Percentiles rank a stretch among this genome's conserved stretches.
Evolutionary conservation across 2,797 vertebrate genomes (phyloP).

Genomic region (Pantherophis vulpinus): DNA sequence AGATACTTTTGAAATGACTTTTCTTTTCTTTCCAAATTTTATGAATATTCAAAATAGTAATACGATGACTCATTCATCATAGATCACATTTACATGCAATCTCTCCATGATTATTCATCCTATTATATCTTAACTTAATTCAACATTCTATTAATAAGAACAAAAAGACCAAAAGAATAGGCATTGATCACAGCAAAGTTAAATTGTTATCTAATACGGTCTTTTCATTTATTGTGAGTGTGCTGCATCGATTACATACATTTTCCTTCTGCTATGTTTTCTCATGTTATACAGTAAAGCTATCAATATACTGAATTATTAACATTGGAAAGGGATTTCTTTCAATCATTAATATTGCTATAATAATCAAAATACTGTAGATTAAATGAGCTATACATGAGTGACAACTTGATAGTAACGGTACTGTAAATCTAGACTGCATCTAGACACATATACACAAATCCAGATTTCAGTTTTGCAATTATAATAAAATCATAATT

Average conservation of each 20-base stretch:
- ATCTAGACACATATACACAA: background rate
- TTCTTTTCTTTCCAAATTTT: background rate
- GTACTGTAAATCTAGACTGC: background rate
- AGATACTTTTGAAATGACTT: background rate
- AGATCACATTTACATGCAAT: background rate
- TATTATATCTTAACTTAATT: no score
- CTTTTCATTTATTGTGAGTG: background rate
- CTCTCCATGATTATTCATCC: background rate
- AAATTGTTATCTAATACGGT: background rate
- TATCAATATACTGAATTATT: background rate
- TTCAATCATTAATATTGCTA: background rate
- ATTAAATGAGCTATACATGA: background rate
- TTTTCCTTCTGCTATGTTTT: background rate
- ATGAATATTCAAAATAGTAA: background rate
- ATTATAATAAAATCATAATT: background rate
- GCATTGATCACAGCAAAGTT: background rate
- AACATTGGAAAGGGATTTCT: background rate
- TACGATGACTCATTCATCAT: background rate
- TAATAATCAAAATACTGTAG: background rate
- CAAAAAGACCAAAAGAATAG: background rate
- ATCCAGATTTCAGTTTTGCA: background rate
- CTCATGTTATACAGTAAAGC: background rate
- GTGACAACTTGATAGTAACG: background rate
- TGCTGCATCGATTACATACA: background rate
- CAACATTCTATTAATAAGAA: background rate